These are phyloP conservation scores for Rousettus madagascariensis DNA, from an alignment of 2,797 vertebrate species.

Conservation along the genomic window DNA sequence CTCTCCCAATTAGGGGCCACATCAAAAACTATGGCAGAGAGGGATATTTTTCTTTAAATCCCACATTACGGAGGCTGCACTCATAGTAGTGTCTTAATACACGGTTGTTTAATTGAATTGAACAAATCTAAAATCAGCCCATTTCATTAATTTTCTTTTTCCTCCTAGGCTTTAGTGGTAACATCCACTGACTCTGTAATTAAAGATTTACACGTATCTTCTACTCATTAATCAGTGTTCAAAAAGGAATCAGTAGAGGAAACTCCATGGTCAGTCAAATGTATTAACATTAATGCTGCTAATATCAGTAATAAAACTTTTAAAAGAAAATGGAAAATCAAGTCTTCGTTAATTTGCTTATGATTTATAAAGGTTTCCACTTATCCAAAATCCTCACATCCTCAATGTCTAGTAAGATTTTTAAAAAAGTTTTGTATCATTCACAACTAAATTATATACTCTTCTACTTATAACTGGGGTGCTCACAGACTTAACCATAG, in stretches of 20 bases:
- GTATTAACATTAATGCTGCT: neutral
- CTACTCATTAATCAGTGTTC: constrained; percentile 59
- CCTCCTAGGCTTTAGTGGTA: constrained; percentile 10
- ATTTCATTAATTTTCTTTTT: constrained; percentile 40
- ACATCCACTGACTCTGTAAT: constrained; percentile 49
- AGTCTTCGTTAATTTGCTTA: constrained; percentile 16
- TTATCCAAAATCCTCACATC: constrained; percentile 27
- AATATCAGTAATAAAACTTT: neutral
- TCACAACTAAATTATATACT: constrained; percentile 56
- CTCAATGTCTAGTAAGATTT: constrained; percentile 26
- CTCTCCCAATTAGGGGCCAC: constrained; percentile 22
- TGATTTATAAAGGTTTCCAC: neutral
- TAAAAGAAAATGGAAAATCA: neutral
- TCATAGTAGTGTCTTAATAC: neutral
- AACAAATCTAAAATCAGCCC: neutral
- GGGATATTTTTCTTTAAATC: neutral
- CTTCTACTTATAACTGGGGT: constrained; percentile 51
- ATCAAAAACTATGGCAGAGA: neutral
- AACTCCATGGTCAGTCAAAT: constrained; percentile 38
- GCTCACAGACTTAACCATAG: constrained; percentile 65
- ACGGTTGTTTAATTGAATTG: neutral
- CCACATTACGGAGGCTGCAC: neutral
- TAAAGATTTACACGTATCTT: constrained; percentile 48
- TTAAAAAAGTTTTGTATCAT: constrained; percentile 36
- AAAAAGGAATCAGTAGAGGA: constrained; percentile 47